Evolutionary conservation across 2,113 vertebrate species (phyloP), one percentile per base, ranked within the genome.

Genomic region (Promerops cafer): DNA sequence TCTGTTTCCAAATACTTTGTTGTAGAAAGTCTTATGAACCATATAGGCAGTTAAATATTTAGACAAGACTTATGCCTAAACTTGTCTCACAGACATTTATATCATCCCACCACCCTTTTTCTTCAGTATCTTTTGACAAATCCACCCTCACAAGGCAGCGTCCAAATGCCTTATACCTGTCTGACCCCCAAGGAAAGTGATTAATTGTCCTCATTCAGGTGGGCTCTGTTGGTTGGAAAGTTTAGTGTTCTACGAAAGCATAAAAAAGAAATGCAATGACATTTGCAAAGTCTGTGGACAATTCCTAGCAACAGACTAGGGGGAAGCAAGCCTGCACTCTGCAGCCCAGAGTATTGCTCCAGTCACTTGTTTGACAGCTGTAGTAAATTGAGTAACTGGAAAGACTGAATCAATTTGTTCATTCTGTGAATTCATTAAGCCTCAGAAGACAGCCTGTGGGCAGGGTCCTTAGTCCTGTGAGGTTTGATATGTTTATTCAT

Each of bases 331-430:
- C 37, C 64, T 59, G 23, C 13, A 35, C 14, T 75, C 24, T 40
- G 47, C 30, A 78, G 59, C 39, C 66, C 71, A 53, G 39, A 84
- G 65, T 88, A 83, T 35, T 88, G 33, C 54, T 90, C 47, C 52
- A 86, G 71, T 83, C 63, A 88, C 65, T 93, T 86, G 40, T 80
- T 94, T 86, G 80, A 68, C 82, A 92, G 50, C 57, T 80, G 45
- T 70, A 86, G 71, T 78, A 95, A 93, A 94, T 45, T 63, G 64
- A 93, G 75, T 90, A 93, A 90, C 69, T 76, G 77, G 49, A 74
- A 64, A 60, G 52, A 42, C 49, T 75, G 74, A 80, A 94, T 96
- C 65, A 89, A 61, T 94, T 95, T 95, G 47, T 80, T 88, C 57
- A 59, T 91, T 80, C n/a, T 68, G 47, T 70, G 66, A 95, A 93